Percentiles rank a stretch among this genome's conserved stretches.
phyloP scores from a whole-genome alignment of 2,888 invertebrate species.

The Ellobium chinense region DNA sequence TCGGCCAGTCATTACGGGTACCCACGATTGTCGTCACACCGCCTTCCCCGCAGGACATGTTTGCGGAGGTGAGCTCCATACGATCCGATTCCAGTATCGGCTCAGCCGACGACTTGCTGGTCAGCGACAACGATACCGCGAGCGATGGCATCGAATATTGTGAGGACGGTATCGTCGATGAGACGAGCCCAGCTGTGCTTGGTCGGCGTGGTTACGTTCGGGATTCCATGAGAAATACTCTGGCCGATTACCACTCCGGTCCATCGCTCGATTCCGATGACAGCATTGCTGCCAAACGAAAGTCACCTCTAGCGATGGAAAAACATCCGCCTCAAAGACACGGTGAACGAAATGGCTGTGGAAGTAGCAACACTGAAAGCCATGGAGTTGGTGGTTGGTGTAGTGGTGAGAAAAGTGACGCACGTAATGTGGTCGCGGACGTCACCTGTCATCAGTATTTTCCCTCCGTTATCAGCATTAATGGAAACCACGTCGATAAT shows the following conservation, averaged over 20 bases:
- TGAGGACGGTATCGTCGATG: not conserved
- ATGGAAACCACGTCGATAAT: not conserved
- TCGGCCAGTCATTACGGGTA: not conserved
- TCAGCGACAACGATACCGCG: not conserved
- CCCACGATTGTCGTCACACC: constrained; percentile 30
- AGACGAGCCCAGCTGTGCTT: not conserved
- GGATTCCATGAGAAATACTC: constrained; percentile 26
- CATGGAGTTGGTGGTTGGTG: too few relatives aligned
- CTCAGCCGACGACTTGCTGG: not conserved
- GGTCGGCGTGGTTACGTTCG: not conserved
- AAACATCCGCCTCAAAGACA: not conserved
- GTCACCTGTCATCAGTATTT: not conserved
- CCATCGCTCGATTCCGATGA: not conserved
- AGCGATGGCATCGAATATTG: not conserved
- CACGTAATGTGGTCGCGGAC: not conserved
- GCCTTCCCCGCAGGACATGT: constrained; percentile 6
- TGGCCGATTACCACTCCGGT: not conserved
- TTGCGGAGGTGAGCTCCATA: not conserved
- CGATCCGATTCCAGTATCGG: constrained; percentile 22
- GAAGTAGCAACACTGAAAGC: not conserved
- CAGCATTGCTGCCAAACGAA: not conserved
- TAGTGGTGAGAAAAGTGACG: not conserved
- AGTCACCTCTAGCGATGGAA: not conserved
- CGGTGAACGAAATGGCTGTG: not conserved
- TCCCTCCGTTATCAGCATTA: not conserved